Evolutionary conservation across 2,797 vertebrate species (phyloP).

Genomic region (Pogoniulus pusillus): DNA sequence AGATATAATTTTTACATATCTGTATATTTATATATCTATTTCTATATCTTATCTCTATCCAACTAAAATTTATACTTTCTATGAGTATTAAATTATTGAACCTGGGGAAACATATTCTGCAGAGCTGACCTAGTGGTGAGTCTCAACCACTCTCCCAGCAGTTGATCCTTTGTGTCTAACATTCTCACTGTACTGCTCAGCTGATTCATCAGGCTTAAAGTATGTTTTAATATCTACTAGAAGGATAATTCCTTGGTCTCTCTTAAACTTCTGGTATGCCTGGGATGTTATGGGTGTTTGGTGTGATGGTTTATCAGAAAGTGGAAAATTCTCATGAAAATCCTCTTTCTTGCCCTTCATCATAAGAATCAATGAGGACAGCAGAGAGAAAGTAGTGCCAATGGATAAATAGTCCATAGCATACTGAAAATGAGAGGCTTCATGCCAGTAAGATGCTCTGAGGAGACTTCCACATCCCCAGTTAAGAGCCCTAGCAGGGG

Average conservation of each 20-base stretch:
- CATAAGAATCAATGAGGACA: neutral
- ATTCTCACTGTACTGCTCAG: neutral
- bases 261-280: neutral
- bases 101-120: neutral
- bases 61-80: neutral
- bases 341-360: neutral
- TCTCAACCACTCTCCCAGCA: neutral
- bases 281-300: neutral
- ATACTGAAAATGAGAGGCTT: neutral
- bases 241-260: rapidly evolving
- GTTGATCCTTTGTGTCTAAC: neutral
- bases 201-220: rapidly evolving
- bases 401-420: neutral
- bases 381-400: neutral
- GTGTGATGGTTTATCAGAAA: neutral
- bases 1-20: no score
- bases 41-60: no score
- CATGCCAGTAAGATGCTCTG: neutral
- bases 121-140: neutral
- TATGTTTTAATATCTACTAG: neutral
- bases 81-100: neutral
- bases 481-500: neutral
- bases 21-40: no score
- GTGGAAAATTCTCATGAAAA: neutral
- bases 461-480: neutral